Conservation (phyloP, 2,888 invertebrate species). For the Dynastes tityus region DNA sequence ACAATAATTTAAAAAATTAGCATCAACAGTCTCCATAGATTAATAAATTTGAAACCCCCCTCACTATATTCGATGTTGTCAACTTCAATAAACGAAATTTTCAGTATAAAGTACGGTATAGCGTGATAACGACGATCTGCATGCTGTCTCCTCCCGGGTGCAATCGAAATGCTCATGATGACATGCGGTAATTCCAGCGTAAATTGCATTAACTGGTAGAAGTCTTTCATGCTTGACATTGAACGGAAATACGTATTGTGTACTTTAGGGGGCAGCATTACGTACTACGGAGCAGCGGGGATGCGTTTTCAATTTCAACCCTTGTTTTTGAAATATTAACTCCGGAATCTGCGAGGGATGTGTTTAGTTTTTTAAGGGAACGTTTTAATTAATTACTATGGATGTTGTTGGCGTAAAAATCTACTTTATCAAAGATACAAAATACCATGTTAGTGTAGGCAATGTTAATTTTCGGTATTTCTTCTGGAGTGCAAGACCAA, state of each 20-base stretch:
- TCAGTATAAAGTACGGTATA: not conserved
- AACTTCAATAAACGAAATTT: slow-evolving; percentile 29
- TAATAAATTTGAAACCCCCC: slow-evolving; percentile 36
- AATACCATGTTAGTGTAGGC: too few relatives aligned
- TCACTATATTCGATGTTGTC: not conserved
- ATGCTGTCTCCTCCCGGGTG: not conserved
- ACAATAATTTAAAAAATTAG: too few relatives aligned
- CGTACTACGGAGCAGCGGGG: not conserved
- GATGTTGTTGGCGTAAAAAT: slow-evolving; percentile 5
- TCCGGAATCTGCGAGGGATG: not conserved
- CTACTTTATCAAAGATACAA: too few relatives aligned
- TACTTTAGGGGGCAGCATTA: not conserved
- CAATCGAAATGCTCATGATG: slow-evolving; percentile 39
- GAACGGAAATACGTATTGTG: slow-evolving; percentile 13
- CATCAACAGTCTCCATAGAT: not conserved
- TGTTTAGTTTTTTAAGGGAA: slow-evolving; percentile 7
- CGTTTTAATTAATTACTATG: slow-evolving; percentile 34
- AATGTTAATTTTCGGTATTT: too few relatives aligned
- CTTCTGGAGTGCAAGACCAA: too few relatives aligned
- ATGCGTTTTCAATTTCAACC: slow-evolving; percentile 40
- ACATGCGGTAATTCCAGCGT: slow-evolving; percentile 32
- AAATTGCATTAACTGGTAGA: slow-evolving; percentile 46
- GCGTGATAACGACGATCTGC: slow-evolving; percentile 24
- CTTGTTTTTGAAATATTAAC: slow-evolving; percentile 36
- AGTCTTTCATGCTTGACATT: slow-evolving; percentile 35